A percentile compares a stretch with the other conserved stretches of the same genome.
Conservation (phyloP, 2,888 invertebrate species). For the Phaedon cochleariae region DNA sequence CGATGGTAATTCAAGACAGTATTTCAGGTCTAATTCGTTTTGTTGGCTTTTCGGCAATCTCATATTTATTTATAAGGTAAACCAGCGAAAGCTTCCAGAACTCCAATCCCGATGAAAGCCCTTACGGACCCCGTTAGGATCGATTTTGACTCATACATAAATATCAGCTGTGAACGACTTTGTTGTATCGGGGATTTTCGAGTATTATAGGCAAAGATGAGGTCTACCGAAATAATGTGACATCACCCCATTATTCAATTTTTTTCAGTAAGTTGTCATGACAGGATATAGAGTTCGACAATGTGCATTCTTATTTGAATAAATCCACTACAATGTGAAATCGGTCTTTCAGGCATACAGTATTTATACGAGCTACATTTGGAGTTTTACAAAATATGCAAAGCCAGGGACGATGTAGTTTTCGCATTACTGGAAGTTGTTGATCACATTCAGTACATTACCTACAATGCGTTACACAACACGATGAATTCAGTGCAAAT, state of each 20-base stretch:
- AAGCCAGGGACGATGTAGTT: no score
- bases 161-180: constrained; percentile 17
- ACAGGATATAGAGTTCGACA: no score
- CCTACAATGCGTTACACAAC: no score
- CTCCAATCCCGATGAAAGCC: constrained; percentile 15
- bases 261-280: background rate
- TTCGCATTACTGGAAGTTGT: no score
- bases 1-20: constrained; percentile 5
- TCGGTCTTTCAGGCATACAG: no score
- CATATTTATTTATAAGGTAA: constrained; percentile 17
- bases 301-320: no score
- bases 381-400: no score
- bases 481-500: no score
- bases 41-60: constrained; percentile 7
- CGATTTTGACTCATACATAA: constrained; percentile 16
- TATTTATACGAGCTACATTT: no score
- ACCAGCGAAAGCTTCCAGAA: constrained; percentile 6
- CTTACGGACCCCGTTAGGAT: constrained; percentile 12
- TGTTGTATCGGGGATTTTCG: constrained; percentile 13
- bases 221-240: background rate
- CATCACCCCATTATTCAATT: background rate
- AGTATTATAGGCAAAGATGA: constrained; percentile 4
- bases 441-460: no score
- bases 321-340: no score
- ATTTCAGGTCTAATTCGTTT: constrained; percentile 14